Evolutionary conservation across 2,113 vertebrate genomes (phyloP), one percentile per base, ranked within the genome.

Genomic region (Tympanuchus pallidicinctus): DNA sequence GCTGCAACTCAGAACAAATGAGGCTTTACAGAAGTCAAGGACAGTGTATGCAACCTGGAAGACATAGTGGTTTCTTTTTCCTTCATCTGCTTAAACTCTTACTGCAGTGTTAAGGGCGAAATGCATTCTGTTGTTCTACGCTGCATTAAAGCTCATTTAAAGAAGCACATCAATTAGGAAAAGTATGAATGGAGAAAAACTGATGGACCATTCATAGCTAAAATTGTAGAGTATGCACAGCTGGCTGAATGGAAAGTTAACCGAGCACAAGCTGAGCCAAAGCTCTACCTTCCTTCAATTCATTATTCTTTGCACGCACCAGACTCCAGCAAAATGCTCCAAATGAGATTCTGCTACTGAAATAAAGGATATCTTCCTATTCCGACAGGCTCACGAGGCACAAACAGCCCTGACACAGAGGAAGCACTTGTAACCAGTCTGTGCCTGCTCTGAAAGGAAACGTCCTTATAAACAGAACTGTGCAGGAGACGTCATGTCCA

Each of bases 391-490:
- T 40, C 22, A 14, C 32, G 57, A 11, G 30, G 15, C 36, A 61
- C 1, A 0, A 22, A 38, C 22, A 6, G 7, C 15, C 30, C 34
- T 1, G 0, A 57, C 38, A 36, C 4, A 30, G 24, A 56, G 27
- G 9, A 34, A 63, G 38, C 13, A 18, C 25, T 9, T 25, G 15
- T 24, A 65, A 27, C 3, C 67, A 32, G 45, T 1, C 15, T 0
- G 0, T 14, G 17, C 15, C 24, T 15, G 17, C 30, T 36, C 11
- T n/a, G 50, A 74, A 70, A 74, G 13, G 16, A 61, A 81, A 21
- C 2, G 2, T 52, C 28, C 13, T 42, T 30, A 30, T 0, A 0
- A n/a, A 73, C 32, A 56, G 45, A 81, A 21, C 24, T 8, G 42
- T 1, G 5, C 25, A 32, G 10, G 27, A 52, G 75, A 45, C 0